Evolutionary conservation across 2,888 invertebrate species (phyloP), one percentile per base, ranked within the genome.

Genomic region (Drosophila diplacantha): DNA sequence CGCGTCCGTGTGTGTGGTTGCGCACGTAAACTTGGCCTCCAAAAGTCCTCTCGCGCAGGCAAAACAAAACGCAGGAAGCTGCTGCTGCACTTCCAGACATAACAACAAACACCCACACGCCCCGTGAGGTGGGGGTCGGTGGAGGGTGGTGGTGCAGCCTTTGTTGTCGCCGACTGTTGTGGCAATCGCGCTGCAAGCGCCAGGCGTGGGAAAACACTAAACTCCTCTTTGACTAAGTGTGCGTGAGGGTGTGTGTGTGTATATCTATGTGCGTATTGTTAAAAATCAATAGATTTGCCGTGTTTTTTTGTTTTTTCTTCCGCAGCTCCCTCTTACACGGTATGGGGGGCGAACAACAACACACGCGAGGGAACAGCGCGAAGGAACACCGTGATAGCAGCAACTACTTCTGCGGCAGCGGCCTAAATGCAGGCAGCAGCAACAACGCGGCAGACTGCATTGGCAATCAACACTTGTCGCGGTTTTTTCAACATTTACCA

Each of bases 1-100:
- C 35, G 41, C 54, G 37, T 29, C 38, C 18, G n/a, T 59, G 55
- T 46, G 26, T 43, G 37, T 55, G 38, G 32, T 53, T 63, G 69
- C 70, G 70, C 70, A 77, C 73, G 75, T 84, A 80, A 82, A 81
- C 82, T 84, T 84, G 84, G 83, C 82, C 84, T 84, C 73, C 70
- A 83, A 82, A 75, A 67, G 60, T 67, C 62, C 57, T 52, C 59
- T 52, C 59, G 41, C 62, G 63, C 63, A 63, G 53, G 67, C 51
- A 64, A 69, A 55, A 67, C 63, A 64, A 64, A 64, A 62, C 34
- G 60, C 58, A 63, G 63, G 63, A 61, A 32, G 52, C 60, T 50
- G 62, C 29, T 16, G 24, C n/a, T 46, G 44, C 44, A 46, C 44
- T 46, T 46, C 44, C 53, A 63, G 61, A 61, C 63, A 63, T 35